Evolutionary conservation across 2,888 invertebrate genomes (phyloP).

Genomic region (Drosophila anomelani): DNA sequence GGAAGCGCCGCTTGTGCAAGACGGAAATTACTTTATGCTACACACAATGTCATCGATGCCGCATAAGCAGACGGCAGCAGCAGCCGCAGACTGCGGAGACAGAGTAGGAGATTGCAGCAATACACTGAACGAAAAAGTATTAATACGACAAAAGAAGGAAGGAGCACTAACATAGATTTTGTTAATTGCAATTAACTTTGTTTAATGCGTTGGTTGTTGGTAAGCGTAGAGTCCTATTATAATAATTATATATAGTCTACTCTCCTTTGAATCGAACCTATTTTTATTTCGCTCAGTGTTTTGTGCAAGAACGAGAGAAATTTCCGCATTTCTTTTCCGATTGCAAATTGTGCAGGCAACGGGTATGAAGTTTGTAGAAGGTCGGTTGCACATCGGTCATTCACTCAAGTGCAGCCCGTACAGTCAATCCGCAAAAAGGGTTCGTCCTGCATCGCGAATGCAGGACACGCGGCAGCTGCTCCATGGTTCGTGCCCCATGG

Average conservation of each 20-base stretch:
- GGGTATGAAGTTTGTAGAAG: conserved; percentile 2
- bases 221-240: neutral
- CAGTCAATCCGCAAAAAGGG: conserved; percentile 44
- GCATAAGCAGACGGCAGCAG: conserved; percentile 71
- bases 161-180: neutral
- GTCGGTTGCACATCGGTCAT: conserved; percentile 51
- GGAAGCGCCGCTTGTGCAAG: conserved; percentile 81
- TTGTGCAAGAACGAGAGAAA: conserved; percentile 18
- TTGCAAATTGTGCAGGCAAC: conserved; percentile 45
- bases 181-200: neutral
- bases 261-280: no score
- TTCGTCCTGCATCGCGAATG: conserved; percentile 48
- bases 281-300: neutral
- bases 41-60: conserved; percentile 82
- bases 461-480: conserved; percentile 65
- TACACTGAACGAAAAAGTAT: neutral
- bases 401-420: conserved; percentile 14
- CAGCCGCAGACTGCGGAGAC: conserved; percentile 32
- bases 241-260: no score
- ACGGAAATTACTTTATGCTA: conserved; percentile 82
- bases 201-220: neutral
- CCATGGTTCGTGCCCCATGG: conserved; percentile 32
- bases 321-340: conserved; percentile 44
- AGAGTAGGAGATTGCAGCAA: conserved; percentile 4
- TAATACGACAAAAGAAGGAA: neutral